These are phyloP conservation scores for Dryobotodes eremita DNA, from an alignment of 2,888 invertebrate species.

Conservation along the genomic window DNA sequence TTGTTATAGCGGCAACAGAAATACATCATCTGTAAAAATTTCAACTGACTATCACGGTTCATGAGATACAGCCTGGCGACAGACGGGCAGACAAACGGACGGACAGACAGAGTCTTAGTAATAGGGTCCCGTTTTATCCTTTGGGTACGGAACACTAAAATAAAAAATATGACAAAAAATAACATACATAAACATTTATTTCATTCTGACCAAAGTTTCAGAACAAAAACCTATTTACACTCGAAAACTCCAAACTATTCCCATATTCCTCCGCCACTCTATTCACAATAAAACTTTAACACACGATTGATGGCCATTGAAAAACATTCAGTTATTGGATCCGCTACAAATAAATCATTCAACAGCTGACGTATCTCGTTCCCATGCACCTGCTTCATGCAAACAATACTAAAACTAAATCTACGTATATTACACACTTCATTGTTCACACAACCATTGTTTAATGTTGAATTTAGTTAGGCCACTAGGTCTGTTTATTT, in stretches of 20 bases:
- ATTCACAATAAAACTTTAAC: conserved; percentile 57
- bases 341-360: conserved; percentile 68
- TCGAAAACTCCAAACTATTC: conserved; percentile 18
- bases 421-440: conserved; percentile 19
- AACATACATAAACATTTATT: not conserved
- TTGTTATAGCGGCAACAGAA: too few relatives aligned
- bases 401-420: conserved; percentile 52
- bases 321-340: conserved; percentile 62
- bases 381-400: conserved; percentile 64
- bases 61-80: too few relatives aligned
- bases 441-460: conserved; percentile 55
- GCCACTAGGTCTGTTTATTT: conserved; percentile 30
- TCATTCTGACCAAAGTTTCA: conserved; percentile 1
- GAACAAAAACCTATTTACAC: conserved; percentile 29
- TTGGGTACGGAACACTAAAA: too few relatives aligned
- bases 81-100: too few relatives aligned
- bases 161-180: too few relatives aligned
- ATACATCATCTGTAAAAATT: too few relatives aligned
- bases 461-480: conserved; percentile 35
- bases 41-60: too few relatives aligned
- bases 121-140: too few relatives aligned
- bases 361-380: conserved; percentile 61
- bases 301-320: conserved; percentile 63
- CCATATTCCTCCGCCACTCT: conserved; percentile 41
- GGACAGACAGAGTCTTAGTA: too few relatives aligned